A percentile compares a stretch with the other conserved stretches of the same genome.
Conservation (phyloP, 2,888 invertebrate genomes). For the Drosophila algonquin region DNA sequence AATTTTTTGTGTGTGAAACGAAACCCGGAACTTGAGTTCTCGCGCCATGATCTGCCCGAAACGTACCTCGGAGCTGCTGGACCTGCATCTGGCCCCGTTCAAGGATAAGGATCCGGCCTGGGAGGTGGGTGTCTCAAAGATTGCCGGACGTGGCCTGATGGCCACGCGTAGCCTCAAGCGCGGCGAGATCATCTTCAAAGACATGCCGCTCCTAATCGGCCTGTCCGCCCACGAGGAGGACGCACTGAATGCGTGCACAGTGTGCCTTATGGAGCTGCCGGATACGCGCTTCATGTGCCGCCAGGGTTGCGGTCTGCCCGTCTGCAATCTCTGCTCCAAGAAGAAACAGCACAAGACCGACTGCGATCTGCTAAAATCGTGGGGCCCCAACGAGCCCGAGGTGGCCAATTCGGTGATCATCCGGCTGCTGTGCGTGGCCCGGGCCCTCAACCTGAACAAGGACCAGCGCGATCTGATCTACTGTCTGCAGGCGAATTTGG, state of each 20-base stretch:
- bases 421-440: constrained; percentile 79
- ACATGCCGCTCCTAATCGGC: constrained; percentile 89
- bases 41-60: constrained; percentile 81
- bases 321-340: constrained; percentile 88
- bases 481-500: constrained; percentile 82
- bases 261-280: constrained; percentile 86
- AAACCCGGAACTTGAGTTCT: not conserved
- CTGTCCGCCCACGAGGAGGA: constrained; percentile 86
- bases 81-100: constrained; percentile 79
- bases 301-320: constrained; percentile 87
- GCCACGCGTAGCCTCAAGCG: constrained; percentile 87
- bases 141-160: constrained; percentile 90
- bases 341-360: constrained; percentile 86
- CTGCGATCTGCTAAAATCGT: constrained; percentile 87
- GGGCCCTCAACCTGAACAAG: constrained; percentile 81
- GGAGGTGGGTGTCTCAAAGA: constrained; percentile 86
- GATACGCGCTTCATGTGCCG: constrained; percentile 85
- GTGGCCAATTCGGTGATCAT: constrained; percentile 82
- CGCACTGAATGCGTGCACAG: constrained; percentile 86
- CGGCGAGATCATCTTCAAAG: constrained; percentile 90
- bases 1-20: constrained; percentile 8
- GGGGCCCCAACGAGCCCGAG: constrained; percentile 85
- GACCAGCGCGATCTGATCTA: constrained; percentile 81
- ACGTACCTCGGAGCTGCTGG: constrained; percentile 81
- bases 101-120: constrained; percentile 85